These are phyloP conservation scores for Lasiurus cinereus DNA, from an alignment of 2,113 vertebrate species.

Conservation along the genomic window DNA sequence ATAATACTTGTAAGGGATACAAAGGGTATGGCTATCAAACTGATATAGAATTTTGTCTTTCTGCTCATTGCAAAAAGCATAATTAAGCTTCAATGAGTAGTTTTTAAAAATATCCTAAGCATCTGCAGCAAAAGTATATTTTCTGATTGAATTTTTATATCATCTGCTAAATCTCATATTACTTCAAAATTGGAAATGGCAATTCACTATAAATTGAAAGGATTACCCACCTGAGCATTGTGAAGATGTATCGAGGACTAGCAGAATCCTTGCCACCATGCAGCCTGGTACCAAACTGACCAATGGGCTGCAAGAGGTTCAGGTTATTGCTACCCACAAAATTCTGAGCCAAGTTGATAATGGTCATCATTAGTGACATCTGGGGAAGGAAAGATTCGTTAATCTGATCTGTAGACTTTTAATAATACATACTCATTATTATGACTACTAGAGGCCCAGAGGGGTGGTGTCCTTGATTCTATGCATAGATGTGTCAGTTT, in stretches of 20 bases:
- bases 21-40: conserved; percentile 16
- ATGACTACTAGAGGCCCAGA: neutral
- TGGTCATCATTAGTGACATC: conserved; percentile 98
- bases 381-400: conserved; percentile 78
- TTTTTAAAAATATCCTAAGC: neutral
- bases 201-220: conserved; percentile 44
- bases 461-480: neutral
- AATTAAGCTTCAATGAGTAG: conserved; percentile 20
- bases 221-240: conserved; percentile 95
- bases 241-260: conserved; percentile 99
- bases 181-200: conserved; percentile 35
- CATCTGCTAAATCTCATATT: neutral
- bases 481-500: neutral
- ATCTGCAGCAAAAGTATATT: neutral
- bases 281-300: conserved; percentile 98
- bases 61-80: neutral
- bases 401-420: neutral
- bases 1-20: neutral
- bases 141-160: conserved; percentile 29
- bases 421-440: neutral
- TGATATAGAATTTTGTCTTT: conserved; percentile 36
- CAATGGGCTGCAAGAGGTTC: conserved; percentile 95
- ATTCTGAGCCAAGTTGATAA: conserved; percentile 96
- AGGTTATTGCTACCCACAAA: conserved; percentile 99
- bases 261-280: conserved; percentile 98